Conservation (phyloP, 2,888 invertebrate species). For the Lepidocyrtoides sp. region DNA sequence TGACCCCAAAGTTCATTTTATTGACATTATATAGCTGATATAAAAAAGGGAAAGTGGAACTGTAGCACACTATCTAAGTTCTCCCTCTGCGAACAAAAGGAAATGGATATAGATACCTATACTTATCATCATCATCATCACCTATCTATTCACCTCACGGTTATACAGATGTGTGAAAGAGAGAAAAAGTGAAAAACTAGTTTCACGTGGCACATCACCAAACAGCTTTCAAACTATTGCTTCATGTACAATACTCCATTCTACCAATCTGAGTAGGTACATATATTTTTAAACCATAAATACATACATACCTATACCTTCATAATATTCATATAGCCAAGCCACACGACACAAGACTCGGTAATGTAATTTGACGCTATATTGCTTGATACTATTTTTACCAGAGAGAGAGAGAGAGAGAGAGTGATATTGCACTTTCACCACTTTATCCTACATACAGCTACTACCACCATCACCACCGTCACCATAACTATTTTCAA, state of each 20-base stretch:
- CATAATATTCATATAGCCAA: not conserved
- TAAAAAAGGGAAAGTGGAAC: slow-evolving; percentile 6
- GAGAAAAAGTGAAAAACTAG: not conserved
- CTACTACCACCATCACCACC: not conserved
- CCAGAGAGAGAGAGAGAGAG: too few relatives aligned
- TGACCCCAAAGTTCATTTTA: too few relatives aligned
- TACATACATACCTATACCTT: not conserved
- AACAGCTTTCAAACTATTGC: slow-evolving; percentile 25
- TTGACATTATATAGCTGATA: not conserved
- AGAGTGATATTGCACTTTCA: slow-evolving; percentile 21
- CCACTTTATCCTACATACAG: not conserved
- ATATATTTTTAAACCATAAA: not conserved
- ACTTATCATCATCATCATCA: too few relatives aligned
- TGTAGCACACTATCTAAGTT: not conserved
- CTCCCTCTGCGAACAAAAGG: too few relatives aligned
- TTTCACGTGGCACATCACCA: slow-evolving; percentile 48
- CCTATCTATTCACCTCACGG: too few relatives aligned
- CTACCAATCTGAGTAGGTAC: not conserved
- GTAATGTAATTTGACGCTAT: slow-evolving; percentile 13
- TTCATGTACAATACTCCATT: too few relatives aligned
- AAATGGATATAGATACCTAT: too few relatives aligned
- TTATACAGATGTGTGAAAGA: too few relatives aligned
- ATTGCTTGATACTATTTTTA: not conserved
- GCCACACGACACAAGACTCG: too few relatives aligned
- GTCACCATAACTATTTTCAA: too few relatives aligned